A percentile compares a stretch with the other conserved stretches of the same genome.
Conservation (phyloP, 2,797 vertebrate species). For the Melopsittacus undulatus region DNA sequence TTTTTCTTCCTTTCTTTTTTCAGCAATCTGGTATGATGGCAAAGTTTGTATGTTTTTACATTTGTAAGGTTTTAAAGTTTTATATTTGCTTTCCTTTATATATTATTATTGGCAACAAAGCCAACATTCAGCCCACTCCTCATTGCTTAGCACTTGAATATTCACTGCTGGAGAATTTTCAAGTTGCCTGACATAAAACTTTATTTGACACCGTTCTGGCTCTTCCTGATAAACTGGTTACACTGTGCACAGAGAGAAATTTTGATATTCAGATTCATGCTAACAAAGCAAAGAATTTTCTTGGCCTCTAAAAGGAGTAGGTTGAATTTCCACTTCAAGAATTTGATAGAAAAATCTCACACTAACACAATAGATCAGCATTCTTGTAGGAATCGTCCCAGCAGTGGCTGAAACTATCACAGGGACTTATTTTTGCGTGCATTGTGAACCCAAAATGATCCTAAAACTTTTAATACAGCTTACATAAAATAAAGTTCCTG, state of each 20-base stretch:
- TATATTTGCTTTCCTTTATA: background rate
- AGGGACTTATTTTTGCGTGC: background rate
- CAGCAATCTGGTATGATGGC: background rate
- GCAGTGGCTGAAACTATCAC: background rate
- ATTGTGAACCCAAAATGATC: background rate
- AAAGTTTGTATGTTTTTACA: background rate
- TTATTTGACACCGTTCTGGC: background rate
- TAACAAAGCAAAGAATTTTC: conserved; percentile 42
- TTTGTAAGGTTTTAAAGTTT: conserved; percentile 47
- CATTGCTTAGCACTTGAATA: background rate
- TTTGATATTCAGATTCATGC: background rate
- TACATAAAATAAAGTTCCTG: background rate
- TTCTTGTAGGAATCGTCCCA: background rate
- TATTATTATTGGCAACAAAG: background rate
- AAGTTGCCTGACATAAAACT: conserved; percentile 24
- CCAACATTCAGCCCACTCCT: background rate
- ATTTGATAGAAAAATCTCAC: background rate
- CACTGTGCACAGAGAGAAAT: background rate
- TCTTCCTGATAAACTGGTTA: conserved; percentile 66
- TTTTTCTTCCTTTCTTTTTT: background rate
- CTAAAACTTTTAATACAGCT: background rate
- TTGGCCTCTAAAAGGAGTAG: background rate
- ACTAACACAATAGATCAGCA: background rate
- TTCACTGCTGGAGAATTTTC: conserved; percentile 19
- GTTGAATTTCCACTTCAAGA: conserved; percentile 28